Evolutionary conservation across 2,797 vertebrate species (phyloP), one percentile per base, ranked within the genome.

Genomic region (Gallinago nigripennis): DNA sequence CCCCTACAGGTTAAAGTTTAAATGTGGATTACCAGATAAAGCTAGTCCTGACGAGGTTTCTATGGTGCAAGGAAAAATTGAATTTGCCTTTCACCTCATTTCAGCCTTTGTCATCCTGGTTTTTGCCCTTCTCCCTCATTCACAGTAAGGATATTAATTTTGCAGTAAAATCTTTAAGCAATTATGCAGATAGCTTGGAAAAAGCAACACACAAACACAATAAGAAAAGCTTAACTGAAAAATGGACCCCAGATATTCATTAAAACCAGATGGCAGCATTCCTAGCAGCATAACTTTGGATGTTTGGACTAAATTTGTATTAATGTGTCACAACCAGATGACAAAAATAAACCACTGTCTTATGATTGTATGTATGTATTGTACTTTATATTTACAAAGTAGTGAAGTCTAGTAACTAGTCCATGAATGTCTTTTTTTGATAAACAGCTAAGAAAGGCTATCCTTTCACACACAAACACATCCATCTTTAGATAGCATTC

Each of bases 1-100:
- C 99, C 99, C 99, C 99, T 98, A 99, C 98, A 99, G 99, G 99
- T 99, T 99, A 99, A 99, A 99, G 99, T 99, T 99, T 99, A 99
- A 99, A 99, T 98, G 99, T 99, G 99, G 99, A 99, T 99, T 99
- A 99, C 98, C 97, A 99, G 98, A 99, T 99, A 99, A 99, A 99
- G 98, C 98, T 98, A 98, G 98, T 98, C 98, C 98, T 99, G 98
- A 99, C 97, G 98, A 99, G 98, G 98, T 99, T 99, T 99, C 98
- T 98, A 98, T 98, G 98, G 98, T 97, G 98, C 98, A 98, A 98
- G 98, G 97, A 98, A 98, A 98, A 99, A 98, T 97, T 98, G 96
- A 98, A 99, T 99, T 99, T 99, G 98, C 98, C 97, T 98, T 98
- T 98, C 98, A 98, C 98, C 98, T 98, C 98, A 98, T 99, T 98